Evolutionary conservation across 2,888 invertebrate species (phyloP).

Genomic region (Drosophila kuntzei): DNA sequence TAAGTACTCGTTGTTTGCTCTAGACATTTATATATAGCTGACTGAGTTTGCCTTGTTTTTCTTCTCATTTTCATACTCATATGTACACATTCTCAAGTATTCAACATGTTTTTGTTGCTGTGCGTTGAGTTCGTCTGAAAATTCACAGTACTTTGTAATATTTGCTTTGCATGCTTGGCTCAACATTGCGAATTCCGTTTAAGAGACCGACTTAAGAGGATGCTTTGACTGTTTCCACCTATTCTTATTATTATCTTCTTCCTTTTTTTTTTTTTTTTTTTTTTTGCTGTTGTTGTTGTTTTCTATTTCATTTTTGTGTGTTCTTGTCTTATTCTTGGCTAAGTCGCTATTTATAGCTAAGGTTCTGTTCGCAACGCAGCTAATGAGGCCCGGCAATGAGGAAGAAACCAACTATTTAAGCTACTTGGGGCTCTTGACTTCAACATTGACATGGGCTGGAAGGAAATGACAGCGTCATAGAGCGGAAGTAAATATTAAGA

Average conservation of each 20-base stretch:
- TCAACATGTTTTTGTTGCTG: slow-evolving; percentile 15
- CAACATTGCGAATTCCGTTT: slow-evolving; percentile 58
- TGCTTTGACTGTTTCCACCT: slow-evolving; percentile 4
- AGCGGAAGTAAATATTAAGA: slow-evolving; percentile 53
- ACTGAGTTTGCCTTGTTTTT: slow-evolving; percentile 39
- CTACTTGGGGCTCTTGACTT: slow-evolving; percentile 16
- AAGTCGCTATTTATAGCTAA: slow-evolving; percentile 48
- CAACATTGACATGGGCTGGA: neutral
- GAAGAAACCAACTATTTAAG: slow-evolving; percentile 41
- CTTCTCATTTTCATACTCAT: slow-evolving; percentile 30
- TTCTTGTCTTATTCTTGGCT: slow-evolving; percentile 1
- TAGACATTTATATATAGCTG: slow-evolving; percentile 42
- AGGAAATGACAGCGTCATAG: slow-evolving; percentile 45
- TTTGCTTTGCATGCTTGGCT: slow-evolving; percentile 52
- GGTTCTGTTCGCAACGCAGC: slow-evolving; percentile 20
- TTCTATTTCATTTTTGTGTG: neutral
- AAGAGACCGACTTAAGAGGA: slow-evolving; percentile 28
- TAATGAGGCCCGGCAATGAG: slow-evolving; percentile 44
- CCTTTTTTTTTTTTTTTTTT: neutral
- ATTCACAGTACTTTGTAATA: slow-evolving; percentile 59
- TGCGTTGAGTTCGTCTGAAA: slow-evolving; percentile 29
- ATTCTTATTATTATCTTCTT: neutral
- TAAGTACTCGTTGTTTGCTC: slow-evolving; percentile 21
- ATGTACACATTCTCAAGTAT: slow-evolving; percentile 23
- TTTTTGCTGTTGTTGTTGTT: too few species aligned